Percentiles rank a stretch among this genome's conserved stretches.
These are phyloP conservation scores for Syngnathus typhle DNA, from an alignment of 2,113 vertebrate genomes.

Conservation along the genomic window DNA sequence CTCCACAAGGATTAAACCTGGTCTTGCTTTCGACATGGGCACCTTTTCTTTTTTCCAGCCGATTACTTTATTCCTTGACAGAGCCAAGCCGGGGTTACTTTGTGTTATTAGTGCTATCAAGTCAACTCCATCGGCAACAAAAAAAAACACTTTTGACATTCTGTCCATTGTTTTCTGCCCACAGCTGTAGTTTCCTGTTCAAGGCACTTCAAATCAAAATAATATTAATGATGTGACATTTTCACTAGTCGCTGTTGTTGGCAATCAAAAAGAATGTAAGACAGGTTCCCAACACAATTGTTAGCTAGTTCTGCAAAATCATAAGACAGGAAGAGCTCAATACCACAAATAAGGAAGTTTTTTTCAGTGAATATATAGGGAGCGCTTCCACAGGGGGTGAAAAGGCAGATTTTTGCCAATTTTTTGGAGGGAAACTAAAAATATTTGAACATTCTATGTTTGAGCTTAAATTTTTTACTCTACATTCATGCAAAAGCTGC, in stretches of 20 bases:
- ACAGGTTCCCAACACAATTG: no score
- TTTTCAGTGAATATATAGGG: background rate
- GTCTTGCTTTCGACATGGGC: constrained; percentile 26
- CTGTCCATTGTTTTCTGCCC: constrained; percentile 40
- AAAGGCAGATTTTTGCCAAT: no score
- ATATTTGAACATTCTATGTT: background rate
- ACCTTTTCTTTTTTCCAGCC: constrained; percentile 32
- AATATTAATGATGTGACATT: constrained; percentile 42
- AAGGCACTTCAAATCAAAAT: constrained; percentile 37
- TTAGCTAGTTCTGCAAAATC: no score
- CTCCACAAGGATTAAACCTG: constrained; percentile 43
- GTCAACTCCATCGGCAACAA: no score
- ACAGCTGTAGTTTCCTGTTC: constrained; percentile 44
- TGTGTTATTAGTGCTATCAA: constrained; percentile 32
- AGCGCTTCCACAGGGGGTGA: background rate
- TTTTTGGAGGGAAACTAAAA: background rate
- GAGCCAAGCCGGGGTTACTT: constrained; percentile 21
- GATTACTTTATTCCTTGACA: constrained; percentile 36
- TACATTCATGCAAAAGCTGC: background rate
- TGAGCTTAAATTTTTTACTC: background rate
- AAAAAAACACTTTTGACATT: constrained; percentile 31
- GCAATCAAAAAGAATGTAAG: background rate
- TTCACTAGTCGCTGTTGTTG: constrained; percentile 11
- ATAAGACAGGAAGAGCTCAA: no score
- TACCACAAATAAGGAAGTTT: background rate